phyloP scores from a whole-genome alignment of 2,113 vertebrate species.

The Tyto alba region DNA sequence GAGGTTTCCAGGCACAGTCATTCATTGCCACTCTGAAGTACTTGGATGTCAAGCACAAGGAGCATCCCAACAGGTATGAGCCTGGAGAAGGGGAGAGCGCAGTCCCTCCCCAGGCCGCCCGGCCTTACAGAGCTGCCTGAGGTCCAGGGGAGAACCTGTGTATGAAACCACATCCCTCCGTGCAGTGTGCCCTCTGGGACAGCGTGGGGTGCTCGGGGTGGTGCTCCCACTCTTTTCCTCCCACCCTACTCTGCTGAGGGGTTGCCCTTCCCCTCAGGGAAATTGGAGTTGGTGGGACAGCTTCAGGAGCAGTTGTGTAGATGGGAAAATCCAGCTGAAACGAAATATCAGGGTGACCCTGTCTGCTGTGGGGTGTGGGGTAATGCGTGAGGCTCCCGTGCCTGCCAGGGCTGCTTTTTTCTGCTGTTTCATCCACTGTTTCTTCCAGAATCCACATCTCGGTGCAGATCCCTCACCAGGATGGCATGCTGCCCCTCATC shows the following conservation, averaged over 20 bases:
- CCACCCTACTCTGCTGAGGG: rapidly evolving
- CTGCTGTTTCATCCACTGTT: not conserved
- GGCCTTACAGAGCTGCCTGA: not conserved
- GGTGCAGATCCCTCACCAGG: slow-evolving; percentile 97
- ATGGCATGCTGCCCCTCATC: slow-evolving; percentile 96
- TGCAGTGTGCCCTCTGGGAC: not conserved
- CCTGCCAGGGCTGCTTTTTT: not conserved
- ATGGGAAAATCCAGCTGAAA: not conserved
- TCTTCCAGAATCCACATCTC: slow-evolving; percentile 93
- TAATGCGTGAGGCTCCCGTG: not conserved
- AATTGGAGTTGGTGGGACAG: not conserved
- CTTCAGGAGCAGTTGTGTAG: not conserved
- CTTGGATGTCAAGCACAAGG: slow-evolving; percentile 96
- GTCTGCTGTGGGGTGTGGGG: not conserved
- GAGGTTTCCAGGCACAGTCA: slow-evolving; percentile 96
- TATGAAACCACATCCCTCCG: not conserved
- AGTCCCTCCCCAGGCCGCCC: not conserved
- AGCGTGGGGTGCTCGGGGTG: rapidly evolving
- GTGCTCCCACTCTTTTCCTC: not conserved
- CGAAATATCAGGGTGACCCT: not conserved
- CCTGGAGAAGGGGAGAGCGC: not conserved
- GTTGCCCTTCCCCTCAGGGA: not conserved
- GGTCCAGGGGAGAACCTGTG: rapidly evolving
- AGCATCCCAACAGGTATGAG: slow-evolving; percentile 91
- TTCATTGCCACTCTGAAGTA: slow-evolving; percentile 95